These are phyloP conservation scores for Notoglanidium macrostoma DNA, from an alignment of 2,797 vertebrate species.

Conservation along the genomic window DNA sequence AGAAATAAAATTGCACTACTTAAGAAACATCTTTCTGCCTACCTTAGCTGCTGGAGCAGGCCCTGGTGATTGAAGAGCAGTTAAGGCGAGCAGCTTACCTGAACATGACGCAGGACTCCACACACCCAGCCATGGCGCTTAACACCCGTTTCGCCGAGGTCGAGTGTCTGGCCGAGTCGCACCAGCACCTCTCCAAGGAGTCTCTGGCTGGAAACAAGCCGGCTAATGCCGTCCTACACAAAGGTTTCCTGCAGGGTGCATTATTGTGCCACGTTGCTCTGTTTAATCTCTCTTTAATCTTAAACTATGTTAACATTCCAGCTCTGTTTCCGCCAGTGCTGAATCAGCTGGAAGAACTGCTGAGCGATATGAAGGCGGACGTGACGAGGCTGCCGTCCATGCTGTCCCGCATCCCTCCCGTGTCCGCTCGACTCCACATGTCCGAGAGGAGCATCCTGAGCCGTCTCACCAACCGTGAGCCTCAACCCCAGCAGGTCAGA, in stretches of 20 bases:
- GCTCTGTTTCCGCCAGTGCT: slow-evolving; percentile 78
- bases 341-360: slow-evolving; percentile 95
- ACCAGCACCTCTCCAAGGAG: slow-evolving; percentile 98
- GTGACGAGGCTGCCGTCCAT: slow-evolving; percentile 96
- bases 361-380: slow-evolving; percentile 98
- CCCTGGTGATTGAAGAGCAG: slow-evolving; percentile 97
- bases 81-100: slow-evolving; percentile 92
- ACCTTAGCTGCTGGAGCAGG: slow-evolving; percentile 90
- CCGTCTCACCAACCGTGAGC: slow-evolving; percentile 92
- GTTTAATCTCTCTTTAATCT: background rate
- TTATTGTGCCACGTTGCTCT: background rate
- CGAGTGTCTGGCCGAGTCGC: slow-evolving; percentile 96
- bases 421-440: slow-evolving; percentile 96
- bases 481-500: slow-evolving; percentile 84
- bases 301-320: background rate
- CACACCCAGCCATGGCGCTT: slow-evolving; percentile 93
- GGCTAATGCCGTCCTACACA: slow-evolving; percentile 94
- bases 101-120: slow-evolving; percentile 96
- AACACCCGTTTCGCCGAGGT: slow-evolving; percentile 95
- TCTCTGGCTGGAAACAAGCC: slow-evolving; percentile 97
- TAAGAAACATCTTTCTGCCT: slow-evolving; percentile 1
- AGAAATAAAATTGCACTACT: background rate
- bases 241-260: slow-evolving; percentile 76
- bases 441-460: slow-evolving; percentile 96
- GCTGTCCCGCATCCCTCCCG: slow-evolving; percentile 93